Conservation (phyloP, 2,888 invertebrate genomes). For the Escarpia spicata region DNA sequence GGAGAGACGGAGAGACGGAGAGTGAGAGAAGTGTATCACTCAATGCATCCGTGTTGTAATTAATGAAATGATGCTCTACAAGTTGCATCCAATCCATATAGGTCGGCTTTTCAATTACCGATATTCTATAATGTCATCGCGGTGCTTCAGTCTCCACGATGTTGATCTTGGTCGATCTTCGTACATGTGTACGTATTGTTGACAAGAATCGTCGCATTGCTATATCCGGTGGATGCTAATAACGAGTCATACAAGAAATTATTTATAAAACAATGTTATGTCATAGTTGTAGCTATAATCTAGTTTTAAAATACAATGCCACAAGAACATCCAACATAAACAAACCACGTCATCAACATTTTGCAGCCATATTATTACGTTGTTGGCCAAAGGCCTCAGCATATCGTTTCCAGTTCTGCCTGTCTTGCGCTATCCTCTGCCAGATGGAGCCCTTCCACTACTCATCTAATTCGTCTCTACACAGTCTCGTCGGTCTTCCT, state of each 20-base stretch:
- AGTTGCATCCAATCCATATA: not conserved
- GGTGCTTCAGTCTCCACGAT: not conserved
- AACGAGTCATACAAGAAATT: not conserved
- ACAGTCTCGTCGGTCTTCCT: no score
- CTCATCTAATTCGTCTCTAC: no score
- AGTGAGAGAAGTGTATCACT: no score
- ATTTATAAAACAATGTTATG: not conserved
- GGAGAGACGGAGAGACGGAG: no score
- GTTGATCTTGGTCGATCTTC: not conserved
- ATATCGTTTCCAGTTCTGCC: no score
- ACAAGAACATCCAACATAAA: not conserved
- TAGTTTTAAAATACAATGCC: not conserved
- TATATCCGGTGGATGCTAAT: not conserved
- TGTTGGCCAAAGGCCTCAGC: no score
- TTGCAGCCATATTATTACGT: no score
- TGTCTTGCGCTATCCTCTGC: no score
- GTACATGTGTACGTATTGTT: not conserved
- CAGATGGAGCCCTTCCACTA: no score
- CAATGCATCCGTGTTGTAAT: not conserved
- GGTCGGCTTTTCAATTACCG: not conserved
- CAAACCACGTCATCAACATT: no score
- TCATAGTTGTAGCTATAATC: not conserved
- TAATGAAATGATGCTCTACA: not conserved
- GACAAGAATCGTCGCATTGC: not conserved
- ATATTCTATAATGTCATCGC: not conserved